These are phyloP conservation scores for Eospalax fontanierii DNA, from an alignment of 2,797 vertebrate genomes.

Conservation along the genomic window DNA sequence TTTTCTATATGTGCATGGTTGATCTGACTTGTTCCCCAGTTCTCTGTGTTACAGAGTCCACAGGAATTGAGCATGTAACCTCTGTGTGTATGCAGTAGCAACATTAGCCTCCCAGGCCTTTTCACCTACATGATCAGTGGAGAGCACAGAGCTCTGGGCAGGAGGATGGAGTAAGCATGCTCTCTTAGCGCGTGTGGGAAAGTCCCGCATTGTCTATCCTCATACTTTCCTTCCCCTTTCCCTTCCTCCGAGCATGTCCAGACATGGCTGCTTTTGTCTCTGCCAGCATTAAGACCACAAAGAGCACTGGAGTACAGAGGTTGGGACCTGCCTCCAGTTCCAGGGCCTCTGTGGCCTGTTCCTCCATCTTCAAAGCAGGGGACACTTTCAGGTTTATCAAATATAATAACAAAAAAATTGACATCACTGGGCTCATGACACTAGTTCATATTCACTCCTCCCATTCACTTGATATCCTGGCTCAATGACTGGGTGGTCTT, in stretches of 20 bases:
- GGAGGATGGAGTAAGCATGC: neutral
- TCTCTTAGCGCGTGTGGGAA: accelerated
- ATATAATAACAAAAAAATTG: neutral
- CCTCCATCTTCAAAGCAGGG: neutral
- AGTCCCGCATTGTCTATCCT: neutral
- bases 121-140: accelerated
- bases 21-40: neutral
- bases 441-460: accelerated
- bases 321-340: neutral
- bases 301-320: neutral
- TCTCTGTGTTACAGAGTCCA: neutral
- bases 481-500: accelerated
- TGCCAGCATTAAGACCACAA: neutral
- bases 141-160: no score
- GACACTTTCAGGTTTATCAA: neutral
- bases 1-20: neutral
- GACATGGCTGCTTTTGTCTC: accelerated
- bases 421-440: accelerated
- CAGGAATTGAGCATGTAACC: no score
- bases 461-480: accelerated
- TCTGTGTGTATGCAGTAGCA: accelerated
- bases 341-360: neutral
- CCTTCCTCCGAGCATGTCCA: neutral
- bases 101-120: accelerated
- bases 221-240: accelerated